A percentile compares a stretch with the other conserved stretches of the same genome.
These are phyloP conservation scores for Tapirus terrestris DNA, from an alignment of 2,113 vertebrate species.

Conservation along the genomic window DNA sequence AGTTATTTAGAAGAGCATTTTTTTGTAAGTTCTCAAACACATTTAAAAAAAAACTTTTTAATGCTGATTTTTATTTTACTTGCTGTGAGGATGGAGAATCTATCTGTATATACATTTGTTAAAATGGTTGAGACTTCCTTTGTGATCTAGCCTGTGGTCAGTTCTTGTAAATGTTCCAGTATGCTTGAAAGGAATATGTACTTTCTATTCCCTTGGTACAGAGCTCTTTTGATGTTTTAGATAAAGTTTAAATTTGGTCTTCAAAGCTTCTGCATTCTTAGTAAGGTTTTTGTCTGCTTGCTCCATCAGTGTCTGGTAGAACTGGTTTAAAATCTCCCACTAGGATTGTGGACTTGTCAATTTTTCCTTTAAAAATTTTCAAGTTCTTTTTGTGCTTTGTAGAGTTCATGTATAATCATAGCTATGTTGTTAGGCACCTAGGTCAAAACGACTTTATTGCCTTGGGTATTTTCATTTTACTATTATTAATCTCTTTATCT, in stretches of 20 bases:
- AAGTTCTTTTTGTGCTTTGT: background rate
- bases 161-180: slow-evolving; percentile 26
- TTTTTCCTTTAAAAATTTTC: background rate
- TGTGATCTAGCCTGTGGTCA: slow-evolving; percentile 39
- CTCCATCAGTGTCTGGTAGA: slow-evolving; percentile 22
- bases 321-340: background rate
- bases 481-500: background rate
- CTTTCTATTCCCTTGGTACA: background rate
- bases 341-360: background rate
- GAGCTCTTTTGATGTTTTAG: slow-evolving; percentile 39
- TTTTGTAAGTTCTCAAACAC: background rate
- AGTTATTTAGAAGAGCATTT: slow-evolving; percentile 36
- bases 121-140: slow-evolving; percentile 15
- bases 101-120: background rate
- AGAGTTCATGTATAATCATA: background rate
- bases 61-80: background rate
- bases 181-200: slow-evolving; percentile 27
- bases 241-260: slow-evolving; percentile 55
- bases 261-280: background rate
- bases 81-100: slow-evolving; percentile 24
- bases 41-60: background rate
- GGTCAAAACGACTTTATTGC: slow-evolving; percentile 15
- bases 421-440: background rate
- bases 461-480: background rate
- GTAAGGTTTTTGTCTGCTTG: background rate